Evolutionary conservation across 2,888 invertebrate genomes (phyloP).

Genomic region (Stenchaetothrips biformis): DNA sequence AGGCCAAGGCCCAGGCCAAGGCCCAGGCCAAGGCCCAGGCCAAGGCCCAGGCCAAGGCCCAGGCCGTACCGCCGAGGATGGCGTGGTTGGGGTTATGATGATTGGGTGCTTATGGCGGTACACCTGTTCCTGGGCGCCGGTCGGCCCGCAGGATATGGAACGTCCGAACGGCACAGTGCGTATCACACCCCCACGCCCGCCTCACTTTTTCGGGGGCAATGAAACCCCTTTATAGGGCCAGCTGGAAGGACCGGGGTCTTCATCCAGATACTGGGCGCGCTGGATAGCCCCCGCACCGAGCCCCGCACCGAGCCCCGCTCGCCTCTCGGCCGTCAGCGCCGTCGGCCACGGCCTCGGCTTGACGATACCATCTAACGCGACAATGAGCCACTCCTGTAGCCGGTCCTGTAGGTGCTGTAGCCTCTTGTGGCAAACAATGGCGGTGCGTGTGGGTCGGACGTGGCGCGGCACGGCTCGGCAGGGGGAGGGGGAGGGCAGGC

Average conservation of each 20-base stretch:
- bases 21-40: neutral
- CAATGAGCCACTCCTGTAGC: neutral
- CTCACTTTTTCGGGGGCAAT: neutral
- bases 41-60: neutral
- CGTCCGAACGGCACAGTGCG: neutral
- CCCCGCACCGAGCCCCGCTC: neutral
- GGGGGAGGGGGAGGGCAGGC: neutral
- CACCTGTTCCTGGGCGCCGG: too few relatives aligned
- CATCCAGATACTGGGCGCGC: neutral
- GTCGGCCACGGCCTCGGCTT: neutral
- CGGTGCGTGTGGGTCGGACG: neutral
- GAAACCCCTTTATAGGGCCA: neutral
- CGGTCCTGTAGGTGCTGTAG: neutral
- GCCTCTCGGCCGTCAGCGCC: neutral
- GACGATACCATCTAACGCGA: neutral
- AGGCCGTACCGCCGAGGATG: neutral
- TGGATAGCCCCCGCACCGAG: neutral
- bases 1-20: too few relatives aligned
- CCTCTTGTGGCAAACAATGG: slow-evolving; percentile 5
- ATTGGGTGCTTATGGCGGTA: neutral
- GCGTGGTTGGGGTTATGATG: neutral
- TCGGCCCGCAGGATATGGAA: neutral
- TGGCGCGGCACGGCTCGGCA: neutral
- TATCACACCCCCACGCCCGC: neutral
- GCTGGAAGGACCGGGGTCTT: neutral